Evolutionary conservation across 2,888 invertebrate genomes (phyloP).

Genomic region (Lithosia quadra): DNA sequence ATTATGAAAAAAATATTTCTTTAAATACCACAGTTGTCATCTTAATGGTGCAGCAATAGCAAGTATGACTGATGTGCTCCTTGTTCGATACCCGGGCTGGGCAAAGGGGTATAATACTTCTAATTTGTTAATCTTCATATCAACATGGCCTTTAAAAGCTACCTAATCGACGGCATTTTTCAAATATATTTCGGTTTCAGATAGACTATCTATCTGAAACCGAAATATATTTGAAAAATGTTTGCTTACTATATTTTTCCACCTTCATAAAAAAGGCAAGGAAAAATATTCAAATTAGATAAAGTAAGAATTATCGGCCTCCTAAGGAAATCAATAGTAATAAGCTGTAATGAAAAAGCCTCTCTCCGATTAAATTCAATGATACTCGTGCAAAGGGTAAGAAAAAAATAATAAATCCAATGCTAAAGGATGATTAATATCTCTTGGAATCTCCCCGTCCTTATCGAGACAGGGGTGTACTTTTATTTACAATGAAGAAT

Average conservation of each 20-base stretch:
- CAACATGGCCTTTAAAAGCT: no score
- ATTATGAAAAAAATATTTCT: no score
- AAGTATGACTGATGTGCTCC: no score
- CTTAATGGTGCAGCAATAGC: no score
- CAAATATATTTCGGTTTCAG: no score
- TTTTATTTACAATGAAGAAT: slow-evolving; percentile 52
- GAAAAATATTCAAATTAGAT: slow-evolving; percentile 1
- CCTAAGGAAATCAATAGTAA: slow-evolving; percentile 2
- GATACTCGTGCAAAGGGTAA: slow-evolving; percentile 53
- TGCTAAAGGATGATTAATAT: slow-evolving; percentile 74
- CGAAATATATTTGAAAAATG: no score
- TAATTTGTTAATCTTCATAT: no score
- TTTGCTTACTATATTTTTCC: neutral
- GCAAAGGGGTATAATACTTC: no score
- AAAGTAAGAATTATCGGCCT: slow-evolving; percentile 44
- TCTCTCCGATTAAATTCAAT: slow-evolving; percentile 63
- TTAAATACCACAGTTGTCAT: no score
- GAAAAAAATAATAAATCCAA: slow-evolving; percentile 69
- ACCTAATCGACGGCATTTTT: no score
- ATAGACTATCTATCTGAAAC: no score
- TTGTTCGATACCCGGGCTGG: no score
- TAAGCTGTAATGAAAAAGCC: slow-evolving; percentile 22
- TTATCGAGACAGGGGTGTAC: slow-evolving; percentile 66
- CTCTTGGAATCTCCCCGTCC: slow-evolving; percentile 54
- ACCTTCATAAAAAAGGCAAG: neutral